Conservation (phyloP, 2,113 vertebrate species). For the Heterotis niloticus region DNA sequence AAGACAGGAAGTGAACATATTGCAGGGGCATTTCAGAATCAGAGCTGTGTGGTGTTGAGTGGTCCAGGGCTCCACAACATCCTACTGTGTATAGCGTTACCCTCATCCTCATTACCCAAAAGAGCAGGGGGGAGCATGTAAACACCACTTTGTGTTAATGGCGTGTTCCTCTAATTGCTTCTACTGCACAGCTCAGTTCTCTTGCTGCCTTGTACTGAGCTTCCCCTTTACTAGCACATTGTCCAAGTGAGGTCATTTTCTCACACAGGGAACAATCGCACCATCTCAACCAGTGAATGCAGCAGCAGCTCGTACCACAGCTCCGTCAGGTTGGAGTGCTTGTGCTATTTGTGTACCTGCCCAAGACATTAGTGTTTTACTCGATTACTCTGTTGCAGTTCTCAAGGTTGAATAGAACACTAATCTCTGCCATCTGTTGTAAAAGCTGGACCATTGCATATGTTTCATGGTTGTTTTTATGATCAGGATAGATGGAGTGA, state of each 20-base stretch:
- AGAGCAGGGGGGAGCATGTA: neutral
- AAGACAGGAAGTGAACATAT: too few relatives aligned
- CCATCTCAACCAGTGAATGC: neutral
- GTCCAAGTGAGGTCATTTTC: neutral
- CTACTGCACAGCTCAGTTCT: neutral
- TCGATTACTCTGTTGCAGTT: neutral
- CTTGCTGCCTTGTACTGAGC: too few relatives aligned
- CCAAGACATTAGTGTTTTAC: neutral
- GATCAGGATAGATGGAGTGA: neutral
- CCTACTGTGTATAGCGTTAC: neutral
- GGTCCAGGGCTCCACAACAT: neutral
- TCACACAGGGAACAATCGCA: neutral
- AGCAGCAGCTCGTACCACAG: too few relatives aligned
- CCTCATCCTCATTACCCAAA: neutral
- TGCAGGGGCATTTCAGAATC: too few relatives aligned
- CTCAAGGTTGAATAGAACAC: neutral
- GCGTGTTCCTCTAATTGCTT: conserved; percentile 11
- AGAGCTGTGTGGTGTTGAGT: neutral
- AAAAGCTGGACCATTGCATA: neutral
- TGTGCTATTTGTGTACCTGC: neutral
- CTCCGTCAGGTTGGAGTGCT: too few relatives aligned
- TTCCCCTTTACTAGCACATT: too few relatives aligned
- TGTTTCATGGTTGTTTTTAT: neutral
- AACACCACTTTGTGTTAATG: neutral
- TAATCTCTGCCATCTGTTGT: neutral